phyloP scores from a whole-genome alignment of 2,888 invertebrate genomes.

The Spialia ferax region DNA sequence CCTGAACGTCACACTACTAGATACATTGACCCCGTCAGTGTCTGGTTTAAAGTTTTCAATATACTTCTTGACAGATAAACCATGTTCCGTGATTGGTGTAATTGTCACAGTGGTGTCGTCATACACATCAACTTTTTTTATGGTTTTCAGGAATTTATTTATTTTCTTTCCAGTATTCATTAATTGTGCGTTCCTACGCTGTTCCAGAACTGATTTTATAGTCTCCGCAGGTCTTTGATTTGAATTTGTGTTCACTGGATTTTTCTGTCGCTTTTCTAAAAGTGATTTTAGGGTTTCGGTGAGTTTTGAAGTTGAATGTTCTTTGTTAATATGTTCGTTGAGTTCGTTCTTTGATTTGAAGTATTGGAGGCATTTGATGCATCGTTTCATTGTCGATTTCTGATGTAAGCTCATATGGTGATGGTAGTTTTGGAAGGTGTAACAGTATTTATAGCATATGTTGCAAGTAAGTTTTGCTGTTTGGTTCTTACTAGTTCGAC shows the following conservation, averaged over 20 bases:
- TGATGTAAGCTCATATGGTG: constrained; percentile 69
- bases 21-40: constrained; percentile 40
- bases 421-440: constrained; percentile 73
- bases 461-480: constrained; percentile 61
- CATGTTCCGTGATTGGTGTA: constrained; percentile 47
- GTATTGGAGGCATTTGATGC: constrained; percentile 65
- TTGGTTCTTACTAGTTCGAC: constrained; percentile 29
- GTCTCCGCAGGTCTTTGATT: neutral
- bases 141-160: constrained; percentile 53
- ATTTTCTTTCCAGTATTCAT: neutral
- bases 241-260: neutral
- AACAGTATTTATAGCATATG: constrained; percentile 71
- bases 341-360: constrained; percentile 61
- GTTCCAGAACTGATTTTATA: neutral
- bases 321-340: constrained; percentile 56
- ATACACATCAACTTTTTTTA: constrained; percentile 56
- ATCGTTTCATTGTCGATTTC: constrained; percentile 58
- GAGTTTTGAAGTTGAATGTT: constrained; percentile 65
- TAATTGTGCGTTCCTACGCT: constrained; percentile 1
- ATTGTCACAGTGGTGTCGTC: constrained; percentile 54
- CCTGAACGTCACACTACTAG: constrained; percentile 53
- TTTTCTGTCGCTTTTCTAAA: constrained; percentile 62
- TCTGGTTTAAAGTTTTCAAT: constrained; percentile 75
- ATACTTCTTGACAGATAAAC: constrained; percentile 68
- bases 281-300: constrained; percentile 72